phyloP scores from a whole-genome alignment of 2,888 invertebrate species.

The Liodrosophila aerea region DNA sequence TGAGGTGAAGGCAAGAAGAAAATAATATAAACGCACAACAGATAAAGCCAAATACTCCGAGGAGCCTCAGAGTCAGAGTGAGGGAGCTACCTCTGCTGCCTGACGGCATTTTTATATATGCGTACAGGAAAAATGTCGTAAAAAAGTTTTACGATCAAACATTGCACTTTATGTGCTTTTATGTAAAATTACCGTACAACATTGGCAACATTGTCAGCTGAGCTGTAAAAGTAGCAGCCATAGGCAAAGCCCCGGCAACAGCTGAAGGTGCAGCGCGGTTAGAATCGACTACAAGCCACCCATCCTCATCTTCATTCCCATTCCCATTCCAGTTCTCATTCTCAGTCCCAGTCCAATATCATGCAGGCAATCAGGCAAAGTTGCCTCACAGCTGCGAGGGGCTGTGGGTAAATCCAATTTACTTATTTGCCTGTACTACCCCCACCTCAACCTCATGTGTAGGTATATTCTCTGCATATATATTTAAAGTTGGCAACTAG shows the following conservation, averaged over 20 bases:
- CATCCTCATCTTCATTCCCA: constrained; percentile 22
- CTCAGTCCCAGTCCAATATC: constrained; percentile 55
- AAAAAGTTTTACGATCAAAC: constrained; percentile 79
- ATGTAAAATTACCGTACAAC: constrained; percentile 77
- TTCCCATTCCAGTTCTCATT: constrained; percentile 12
- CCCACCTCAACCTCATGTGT: background rate
- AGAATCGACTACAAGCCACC: constrained; percentile 1
- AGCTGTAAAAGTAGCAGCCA: constrained; percentile 71
- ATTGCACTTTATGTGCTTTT: constrained; percentile 79
- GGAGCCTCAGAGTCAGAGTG: constrained; percentile 27
- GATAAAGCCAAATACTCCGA: constrained; percentile 70
- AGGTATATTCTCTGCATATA: too few species aligned
- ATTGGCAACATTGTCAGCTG: constrained; percentile 77
- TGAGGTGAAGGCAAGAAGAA: constrained; percentile 12
- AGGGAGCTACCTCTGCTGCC: constrained; percentile 24
- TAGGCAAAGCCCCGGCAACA: constrained; percentile 40
- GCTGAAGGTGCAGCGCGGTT: constrained; percentile 47
- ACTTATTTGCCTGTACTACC: constrained; percentile 54
- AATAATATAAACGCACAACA: constrained; percentile 69
- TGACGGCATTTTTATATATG: constrained; percentile 70
- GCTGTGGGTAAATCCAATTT: constrained; percentile 65
- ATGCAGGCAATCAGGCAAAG: constrained; percentile 73
- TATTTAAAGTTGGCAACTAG: constrained; percentile 36
- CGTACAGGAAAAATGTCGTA: constrained; percentile 77
- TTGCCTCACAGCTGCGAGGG: constrained; percentile 36